Percentiles rank a stretch among this genome's conserved stretches.
Conservation (phyloP, 2,113 vertebrate species). For the Xenopus tropicalis region UCB_Xtro_10.0 CM004447.2:23486001-23486500, state of each 20-base stretch:
- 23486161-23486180: slow-evolving; percentile 5
- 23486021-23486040: background rate
- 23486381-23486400: no score
- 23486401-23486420: no score
- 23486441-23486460: no score
- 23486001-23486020: background rate
- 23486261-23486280: slow-evolving; percentile 12
- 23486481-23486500: no score
- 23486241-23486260: slow-evolving; percentile 22
- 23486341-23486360: no score
- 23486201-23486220: slow-evolving; percentile 26
- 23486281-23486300: background rate
- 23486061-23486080: slow-evolving; percentile 28
- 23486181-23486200: slow-evolving; percentile 19
- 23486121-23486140: slow-evolving; percentile 28
- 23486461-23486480: no score
- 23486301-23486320: no score
- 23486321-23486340: no score
- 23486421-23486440: no score
- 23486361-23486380: no score
- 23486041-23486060: background rate
- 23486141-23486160: slow-evolving; percentile 22
- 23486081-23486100: slow-evolving; percentile 13
- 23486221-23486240: background rate
- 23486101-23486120: slow-evolving; percentile 5